Conservation (phyloP, 2,113 vertebrate species). For the Panthera uncia region DNA sequence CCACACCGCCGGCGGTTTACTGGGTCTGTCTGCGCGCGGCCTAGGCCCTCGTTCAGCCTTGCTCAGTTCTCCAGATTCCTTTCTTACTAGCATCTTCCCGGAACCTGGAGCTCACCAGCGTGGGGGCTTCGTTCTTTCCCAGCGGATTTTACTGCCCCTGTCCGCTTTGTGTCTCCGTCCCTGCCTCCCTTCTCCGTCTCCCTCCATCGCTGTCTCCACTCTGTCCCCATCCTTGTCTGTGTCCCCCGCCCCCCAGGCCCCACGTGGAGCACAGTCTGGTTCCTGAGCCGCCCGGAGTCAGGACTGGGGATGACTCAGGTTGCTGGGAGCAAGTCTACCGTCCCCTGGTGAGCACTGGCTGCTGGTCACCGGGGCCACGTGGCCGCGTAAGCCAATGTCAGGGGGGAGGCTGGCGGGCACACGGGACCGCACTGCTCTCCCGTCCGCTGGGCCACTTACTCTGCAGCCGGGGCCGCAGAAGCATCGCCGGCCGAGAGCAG, state of each 20-base stretch:
- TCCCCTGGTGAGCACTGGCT: neutral
- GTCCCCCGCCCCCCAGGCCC: neutral
- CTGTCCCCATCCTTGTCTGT: neutral
- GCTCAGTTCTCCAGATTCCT: neutral
- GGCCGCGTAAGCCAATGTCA: neutral
- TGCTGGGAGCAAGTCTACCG: neutral
- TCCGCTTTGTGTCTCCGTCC: neutral
- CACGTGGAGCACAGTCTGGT: accelerated
- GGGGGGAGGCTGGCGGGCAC: neutral
- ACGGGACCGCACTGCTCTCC: accelerated
- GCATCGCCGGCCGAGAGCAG: too few relatives aligned
- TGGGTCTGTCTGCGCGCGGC: neutral
- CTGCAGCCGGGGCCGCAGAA: too few relatives aligned
- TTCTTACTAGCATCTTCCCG: neutral
- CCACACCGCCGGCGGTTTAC: accelerated
- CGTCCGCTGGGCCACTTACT: neutral
- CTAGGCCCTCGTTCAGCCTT: too few relatives aligned
- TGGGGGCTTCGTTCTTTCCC: neutral
- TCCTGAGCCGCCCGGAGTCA: neutral
- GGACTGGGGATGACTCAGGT: neutral
- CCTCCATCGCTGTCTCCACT: neutral
- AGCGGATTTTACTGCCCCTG: neutral
- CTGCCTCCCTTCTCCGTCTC: too few relatives aligned
- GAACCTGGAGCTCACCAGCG: neutral
- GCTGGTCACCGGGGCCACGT: neutral